phyloP scores from a whole-genome alignment of 1,140 invertebrate species.

The Pseudomyrmex flavicornis region DNA sequence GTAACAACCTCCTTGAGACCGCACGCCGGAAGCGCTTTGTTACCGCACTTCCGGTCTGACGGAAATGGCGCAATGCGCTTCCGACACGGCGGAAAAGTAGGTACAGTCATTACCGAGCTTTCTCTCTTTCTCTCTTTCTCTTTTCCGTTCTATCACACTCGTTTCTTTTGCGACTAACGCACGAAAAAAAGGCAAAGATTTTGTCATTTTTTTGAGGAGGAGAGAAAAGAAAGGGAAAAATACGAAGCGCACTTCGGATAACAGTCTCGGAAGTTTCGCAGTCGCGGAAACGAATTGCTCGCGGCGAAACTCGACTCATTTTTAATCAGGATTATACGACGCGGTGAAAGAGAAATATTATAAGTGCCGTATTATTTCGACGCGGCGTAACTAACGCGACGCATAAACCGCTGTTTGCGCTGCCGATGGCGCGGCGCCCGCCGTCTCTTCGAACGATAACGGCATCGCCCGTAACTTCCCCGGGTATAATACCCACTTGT shows the following conservation, averaged over 20 bases:
- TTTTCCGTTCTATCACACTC: conserved; percentile 24
- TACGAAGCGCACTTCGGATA: conserved; percentile 43
- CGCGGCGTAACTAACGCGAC: conserved; percentile 21
- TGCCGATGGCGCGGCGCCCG: conserved; percentile 46
- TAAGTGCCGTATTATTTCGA: neutral
- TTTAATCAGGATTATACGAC: conserved; percentile 32
- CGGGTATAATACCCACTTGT: conserved; percentile 78
- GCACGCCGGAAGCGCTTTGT: conserved; percentile 78
- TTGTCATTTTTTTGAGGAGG: conserved; percentile 21
- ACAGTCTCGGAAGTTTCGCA: conserved; percentile 42
- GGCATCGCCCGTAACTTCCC: conserved; percentile 52
- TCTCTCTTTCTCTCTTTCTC: conserved; percentile 34
- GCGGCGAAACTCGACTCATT: conserved; percentile 24
- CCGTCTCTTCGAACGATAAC: conserved; percentile 59
- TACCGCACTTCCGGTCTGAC: conserved; percentile 76
- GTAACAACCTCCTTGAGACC: conserved; percentile 75
- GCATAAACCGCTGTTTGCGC: conserved; percentile 45
- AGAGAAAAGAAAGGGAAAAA: neutral
- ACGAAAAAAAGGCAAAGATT: conserved; percentile 27
- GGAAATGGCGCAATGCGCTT: conserved; percentile 76
- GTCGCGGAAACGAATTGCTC: conserved; percentile 22
- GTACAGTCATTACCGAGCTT: conserved; percentile 70
- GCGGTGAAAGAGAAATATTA: neutral
- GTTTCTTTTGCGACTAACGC: conserved; percentile 18
- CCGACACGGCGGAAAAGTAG: conserved; percentile 75